Evolutionary conservation across 2,888 invertebrate species (phyloP), one percentile per base, ranked within the genome.

Genomic region (Sinopyrophorus schimmeli): DNA sequence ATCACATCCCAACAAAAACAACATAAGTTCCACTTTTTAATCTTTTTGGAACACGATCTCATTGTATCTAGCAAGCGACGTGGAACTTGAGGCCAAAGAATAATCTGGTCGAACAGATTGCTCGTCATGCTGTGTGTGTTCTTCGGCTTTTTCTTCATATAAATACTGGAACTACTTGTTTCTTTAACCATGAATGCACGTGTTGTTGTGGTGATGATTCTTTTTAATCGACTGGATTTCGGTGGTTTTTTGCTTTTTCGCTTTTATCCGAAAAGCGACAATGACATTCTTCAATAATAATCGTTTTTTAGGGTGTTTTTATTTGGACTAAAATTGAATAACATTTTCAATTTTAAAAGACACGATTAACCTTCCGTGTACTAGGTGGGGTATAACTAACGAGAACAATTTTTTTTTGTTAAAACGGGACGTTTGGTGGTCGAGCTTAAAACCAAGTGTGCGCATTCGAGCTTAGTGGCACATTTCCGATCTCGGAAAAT

Each of bases 41-140:
- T 47, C 40, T 52, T 47, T 39, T 49, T 42, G 35, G 52, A 53
- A 35, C 52, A 53, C 47, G 49, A 47, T 48, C 55, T 52, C 58
- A 61, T 61, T 61, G 60, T 61, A 41, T 54, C 44, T 43, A 51
- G 43, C 54, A 53, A 61, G 43, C 53, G 58, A 42, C 42, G 56
- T 54, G 60, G 58, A 59, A 61, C 60, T 55, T 42, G 31, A 48
- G 46, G 48, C n/a, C 38, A 49, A 32, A 41, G 37, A 48, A 41
- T 52, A 52, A 21, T 35, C 46, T 49, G 44, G 46, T 43, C 38
- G 47, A 54, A 57, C 57, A 47, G 54, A 57, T 57, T 47, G 52
- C 51, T 53, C 42, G 48, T 49, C 49, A 49, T 43, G 38, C 39
- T 46, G 17, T 46, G 20, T 30, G 17, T n/a, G n/a, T n/a, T n/a